Evolutionary conservation across 2,113 vertebrate species (phyloP).

Genomic region (Potamarius usumacintae): DNA sequence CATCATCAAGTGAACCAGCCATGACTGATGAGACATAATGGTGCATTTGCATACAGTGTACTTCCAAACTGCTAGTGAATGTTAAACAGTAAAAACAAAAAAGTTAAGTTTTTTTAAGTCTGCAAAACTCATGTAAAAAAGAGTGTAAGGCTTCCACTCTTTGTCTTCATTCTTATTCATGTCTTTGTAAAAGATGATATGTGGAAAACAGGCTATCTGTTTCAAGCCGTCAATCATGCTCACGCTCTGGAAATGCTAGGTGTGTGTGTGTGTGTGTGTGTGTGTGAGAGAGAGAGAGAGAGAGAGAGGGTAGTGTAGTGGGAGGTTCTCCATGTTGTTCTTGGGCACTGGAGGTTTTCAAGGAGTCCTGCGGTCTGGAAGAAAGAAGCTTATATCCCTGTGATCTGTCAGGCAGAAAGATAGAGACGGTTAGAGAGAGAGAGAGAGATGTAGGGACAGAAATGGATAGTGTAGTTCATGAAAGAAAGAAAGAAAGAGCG

Average conservation of each 20-base stretch:
- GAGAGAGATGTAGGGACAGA: constrained; percentile 55
- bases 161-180: not conserved
- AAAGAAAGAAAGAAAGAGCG: constrained; percentile 36
- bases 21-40: not conserved
- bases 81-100: not conserved
- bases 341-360: constrained; percentile 51
- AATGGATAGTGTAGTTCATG: constrained; percentile 20
- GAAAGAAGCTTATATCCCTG: constrained; percentile 53
- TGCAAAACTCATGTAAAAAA: not conserved
- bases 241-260: constrained; percentile 31
- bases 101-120: not conserved
- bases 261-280: constrained; percentile 27
- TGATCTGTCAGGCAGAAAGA: constrained; percentile 59
- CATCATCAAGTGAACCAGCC: not conserved
- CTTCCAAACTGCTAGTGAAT: not conserved
- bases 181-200: constrained; percentile 18
- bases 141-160: not conserved
- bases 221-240: constrained; percentile 22
- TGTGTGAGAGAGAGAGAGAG: constrained; percentile 2
- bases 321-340: constrained; percentile 46
- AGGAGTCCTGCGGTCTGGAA: constrained; percentile 52
- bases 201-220: constrained; percentile 18
- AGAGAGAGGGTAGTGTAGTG: constrained; percentile 8
- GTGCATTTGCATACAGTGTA: not conserved
- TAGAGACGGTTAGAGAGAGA: constrained; percentile 52